A percentile compares a stretch with the other conserved stretches of the same genome.
Evolutionary conservation across 2,113 vertebrate genomes (phyloP).

Genomic region (Varanus komodoensis): DNA sequence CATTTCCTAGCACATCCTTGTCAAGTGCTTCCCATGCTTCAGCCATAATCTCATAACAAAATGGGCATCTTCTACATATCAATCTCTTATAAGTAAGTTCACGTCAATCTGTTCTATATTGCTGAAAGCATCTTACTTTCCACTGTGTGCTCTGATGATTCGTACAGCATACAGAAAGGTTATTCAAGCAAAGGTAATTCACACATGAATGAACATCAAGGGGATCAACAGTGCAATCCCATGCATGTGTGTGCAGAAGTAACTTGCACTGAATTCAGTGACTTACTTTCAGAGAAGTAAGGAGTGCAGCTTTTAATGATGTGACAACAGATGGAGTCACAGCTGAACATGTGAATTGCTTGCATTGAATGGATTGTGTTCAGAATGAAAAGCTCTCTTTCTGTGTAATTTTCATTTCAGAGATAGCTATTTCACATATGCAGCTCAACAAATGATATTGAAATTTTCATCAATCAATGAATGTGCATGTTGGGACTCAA

Average conservation of each 20-base stretch:
- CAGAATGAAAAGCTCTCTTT: neutral
- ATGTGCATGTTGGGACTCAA: neutral
- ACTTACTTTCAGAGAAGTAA: too few relatives aligned
- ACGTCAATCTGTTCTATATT: constrained; percentile 55
- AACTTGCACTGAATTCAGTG: too few relatives aligned
- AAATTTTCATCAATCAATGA: neutral
- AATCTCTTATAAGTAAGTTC: constrained; percentile 66
- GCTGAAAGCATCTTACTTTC: constrained; percentile 68
- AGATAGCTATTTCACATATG: neutral
- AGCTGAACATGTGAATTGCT: neutral
- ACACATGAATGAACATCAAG: neutral
- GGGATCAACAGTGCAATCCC: neutral
- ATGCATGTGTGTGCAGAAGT: too few relatives aligned
- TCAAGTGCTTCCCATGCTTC: constrained; percentile 46
- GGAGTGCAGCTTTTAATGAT: neutral
- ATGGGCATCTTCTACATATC: constrained; percentile 61
- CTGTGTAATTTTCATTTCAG: too few relatives aligned
- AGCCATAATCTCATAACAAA: constrained; percentile 56
- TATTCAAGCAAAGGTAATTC: constrained; percentile 16
- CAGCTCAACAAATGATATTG: neutral
- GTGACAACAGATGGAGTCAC: neutral
- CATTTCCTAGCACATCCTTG: constrained; percentile 42
- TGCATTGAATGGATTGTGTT: neutral
- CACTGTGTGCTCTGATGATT: constrained; percentile 63
- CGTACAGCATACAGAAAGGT: constrained; percentile 59